phyloP scores from a whole-genome alignment of 1,140 invertebrate genomes.

The Bombus confusus region DNA sequence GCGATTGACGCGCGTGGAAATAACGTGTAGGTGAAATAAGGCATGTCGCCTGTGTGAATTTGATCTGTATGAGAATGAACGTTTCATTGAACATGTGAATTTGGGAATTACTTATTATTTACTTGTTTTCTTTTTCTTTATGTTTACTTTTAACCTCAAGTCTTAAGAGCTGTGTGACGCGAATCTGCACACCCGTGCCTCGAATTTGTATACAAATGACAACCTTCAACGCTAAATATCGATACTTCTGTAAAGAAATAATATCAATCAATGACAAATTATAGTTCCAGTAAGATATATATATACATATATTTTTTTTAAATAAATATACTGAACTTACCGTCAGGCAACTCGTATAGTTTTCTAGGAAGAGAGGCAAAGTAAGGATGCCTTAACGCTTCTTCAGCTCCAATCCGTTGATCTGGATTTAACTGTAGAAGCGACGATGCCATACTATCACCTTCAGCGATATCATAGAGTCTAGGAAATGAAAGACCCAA shows the following conservation, averaged over 20 bases:
- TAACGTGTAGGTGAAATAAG: conserved; percentile 54
- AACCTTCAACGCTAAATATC: conserved; percentile 95
- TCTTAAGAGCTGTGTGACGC: conserved; percentile 72
- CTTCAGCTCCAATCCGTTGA: conserved; percentile 92
- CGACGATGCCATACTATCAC: conserved; percentile 92
- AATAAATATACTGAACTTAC: conserved; percentile 83
- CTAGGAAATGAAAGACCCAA: conserved; percentile 94
- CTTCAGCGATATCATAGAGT: conserved; percentile 92
- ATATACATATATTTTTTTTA: not conserved
- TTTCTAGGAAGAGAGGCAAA: conserved; percentile 94
- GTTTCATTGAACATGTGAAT: conserved; percentile 61
- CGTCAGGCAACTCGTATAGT: conserved; percentile 94
- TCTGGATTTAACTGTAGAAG: conserved; percentile 95
- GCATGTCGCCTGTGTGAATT: conserved; percentile 40
- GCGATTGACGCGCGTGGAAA: conserved; percentile 65
- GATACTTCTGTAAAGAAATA: conserved; percentile 92
- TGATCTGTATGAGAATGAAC: conserved; percentile 61
- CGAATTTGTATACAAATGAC: conserved; percentile 76
- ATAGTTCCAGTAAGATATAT: not conserved
- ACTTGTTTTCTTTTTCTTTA: conserved; percentile 50
- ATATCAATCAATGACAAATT: conserved; percentile 50
- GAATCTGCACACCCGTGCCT: conserved; percentile 73
- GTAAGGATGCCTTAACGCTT: conserved; percentile 94
- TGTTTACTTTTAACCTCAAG: conserved; percentile 69
- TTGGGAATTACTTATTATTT: conserved; percentile 66